phyloP scores from a whole-genome alignment of 2,797 vertebrate species.

The Fratercula arctica region DNA sequence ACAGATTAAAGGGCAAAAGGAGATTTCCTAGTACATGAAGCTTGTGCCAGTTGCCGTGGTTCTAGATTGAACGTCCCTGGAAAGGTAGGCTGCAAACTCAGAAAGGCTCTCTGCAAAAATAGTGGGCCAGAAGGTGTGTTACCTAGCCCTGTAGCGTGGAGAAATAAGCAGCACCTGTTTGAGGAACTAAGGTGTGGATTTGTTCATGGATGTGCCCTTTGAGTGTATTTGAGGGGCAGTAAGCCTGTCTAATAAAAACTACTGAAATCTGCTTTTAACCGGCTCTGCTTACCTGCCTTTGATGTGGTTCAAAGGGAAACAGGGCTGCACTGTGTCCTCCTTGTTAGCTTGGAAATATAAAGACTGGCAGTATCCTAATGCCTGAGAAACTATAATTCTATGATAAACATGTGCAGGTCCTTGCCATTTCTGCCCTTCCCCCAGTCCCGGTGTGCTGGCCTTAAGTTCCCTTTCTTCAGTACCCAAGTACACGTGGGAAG shows the following conservation, averaged over 20 bases:
- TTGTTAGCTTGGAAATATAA: neutral
- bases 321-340: neutral
- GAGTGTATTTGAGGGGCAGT: neutral
- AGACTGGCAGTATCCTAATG: neutral
- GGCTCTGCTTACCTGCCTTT: slow-evolving; percentile 1
- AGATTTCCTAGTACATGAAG: neutral
- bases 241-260: slow-evolving; percentile 30
- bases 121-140: neutral
- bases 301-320: neutral
- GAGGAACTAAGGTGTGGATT: slow-evolving; percentile 41
- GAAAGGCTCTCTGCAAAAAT: neutral
- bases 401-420: neutral
- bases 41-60: neutral
- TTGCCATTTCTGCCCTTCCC: neutral
- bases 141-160: neutral
- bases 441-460: neutral
- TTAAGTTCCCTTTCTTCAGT: neutral
- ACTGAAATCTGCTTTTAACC: neutral
- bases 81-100: neutral
- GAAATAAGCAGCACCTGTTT: neutral
- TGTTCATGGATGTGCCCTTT: neutral
- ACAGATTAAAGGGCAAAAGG: neutral
- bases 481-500: neutral
- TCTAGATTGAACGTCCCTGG: neutral
- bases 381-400: neutral